These are phyloP conservation scores for Lochmaea capreae DNA, from an alignment of 2,888 invertebrate species.

Conservation along the genomic window DNA sequence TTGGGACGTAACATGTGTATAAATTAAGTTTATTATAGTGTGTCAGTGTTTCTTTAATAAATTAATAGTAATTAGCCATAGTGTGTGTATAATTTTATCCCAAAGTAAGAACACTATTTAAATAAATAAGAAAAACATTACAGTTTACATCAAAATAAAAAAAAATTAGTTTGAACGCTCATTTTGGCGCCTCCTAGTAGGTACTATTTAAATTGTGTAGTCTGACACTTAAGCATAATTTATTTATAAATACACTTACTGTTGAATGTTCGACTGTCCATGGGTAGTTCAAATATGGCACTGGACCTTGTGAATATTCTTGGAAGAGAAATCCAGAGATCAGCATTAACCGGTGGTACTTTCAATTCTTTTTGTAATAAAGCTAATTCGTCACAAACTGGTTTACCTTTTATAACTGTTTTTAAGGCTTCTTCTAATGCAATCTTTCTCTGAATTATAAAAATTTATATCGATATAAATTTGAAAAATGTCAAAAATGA, in stretches of 20 bases:
- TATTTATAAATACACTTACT: slow-evolving; percentile 56
- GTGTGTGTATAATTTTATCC: too few species aligned
- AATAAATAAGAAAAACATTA: too few species aligned
- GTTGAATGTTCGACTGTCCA: slow-evolving; percentile 71
- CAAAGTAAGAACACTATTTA: too few species aligned
- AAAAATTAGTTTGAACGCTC: too few species aligned
- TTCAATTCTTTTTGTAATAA: slow-evolving; percentile 67
- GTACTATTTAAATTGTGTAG: too few species aligned
- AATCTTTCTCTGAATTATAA: slow-evolving; percentile 69
- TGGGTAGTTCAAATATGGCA: slow-evolving; percentile 80
- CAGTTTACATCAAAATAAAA: too few species aligned
- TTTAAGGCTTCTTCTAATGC: slow-evolving; percentile 78
- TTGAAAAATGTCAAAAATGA: slow-evolving; percentile 24
- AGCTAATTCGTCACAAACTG: slow-evolving; percentile 68
- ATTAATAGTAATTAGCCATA: too few species aligned
- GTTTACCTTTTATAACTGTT: slow-evolving; percentile 57
- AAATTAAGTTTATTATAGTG: too few species aligned
- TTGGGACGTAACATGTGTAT: too few species aligned
- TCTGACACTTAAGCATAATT: too few species aligned
- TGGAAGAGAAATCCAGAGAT: slow-evolving; percentile 76
- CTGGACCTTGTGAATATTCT: slow-evolving; percentile 80
- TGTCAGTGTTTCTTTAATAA: too few species aligned
- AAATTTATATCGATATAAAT: slow-evolving; percentile 6
- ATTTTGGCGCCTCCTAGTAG: too few species aligned
- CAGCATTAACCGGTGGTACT: slow-evolving; percentile 68